Base-by-base conservation (phyloP, 2,797 vertebrate species). In the Brachyrhaphis roseni region DNA sequence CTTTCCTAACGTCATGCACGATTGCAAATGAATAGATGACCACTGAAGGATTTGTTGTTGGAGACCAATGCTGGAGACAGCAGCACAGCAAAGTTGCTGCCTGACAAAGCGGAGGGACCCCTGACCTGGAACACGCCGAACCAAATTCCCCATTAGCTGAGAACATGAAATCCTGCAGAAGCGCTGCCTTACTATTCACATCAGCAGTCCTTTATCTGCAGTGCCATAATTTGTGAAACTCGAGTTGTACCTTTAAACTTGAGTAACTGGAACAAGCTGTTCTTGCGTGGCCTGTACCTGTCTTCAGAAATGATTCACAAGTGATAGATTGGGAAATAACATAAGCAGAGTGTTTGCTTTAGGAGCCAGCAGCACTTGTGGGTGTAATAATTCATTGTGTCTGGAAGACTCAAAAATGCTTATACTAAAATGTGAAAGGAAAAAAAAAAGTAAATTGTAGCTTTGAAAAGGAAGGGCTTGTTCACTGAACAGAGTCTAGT, bases 231-330 rank as follows among this genome's bases (percentile, higher is more conserved):
- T n/a, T 36, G 31, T 72, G 41, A 46, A 39, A 51, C 46, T 55
- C 18, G 2, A 23, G 51, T 8, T 70, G 53, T 39, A 82, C 53
- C 64, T 72, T 62, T 31, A 20, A 28, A 76, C 59, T 47, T 72
- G 39, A 74, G 49, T 49, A 6, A 5, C 28, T 76, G 66, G 36
- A 46, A 64, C 26, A 47, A 75, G 59, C 28, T 11, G 43, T 57
- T 68, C 73, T 59, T 0, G 0, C 46, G 77, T 51, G 20, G 23
- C 70, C 64, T 74, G 62, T 55, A 2, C 71, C 76, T 59, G 31
- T 62, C 47, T 72, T 79, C 62, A 70, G 46, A 74, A 76, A 77
- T 45, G 36, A 55, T 66, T 80, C 62, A 73, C 51, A 77, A 76
- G 73, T 45, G 43, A 84, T 12, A 75, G 73, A 80, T 34, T 53